A percentile compares a stretch with the other conserved stretches of the same genome.
Conservation (phyloP, 2,113 vertebrate species). For the Gymnarchus niloticus region DNA sequence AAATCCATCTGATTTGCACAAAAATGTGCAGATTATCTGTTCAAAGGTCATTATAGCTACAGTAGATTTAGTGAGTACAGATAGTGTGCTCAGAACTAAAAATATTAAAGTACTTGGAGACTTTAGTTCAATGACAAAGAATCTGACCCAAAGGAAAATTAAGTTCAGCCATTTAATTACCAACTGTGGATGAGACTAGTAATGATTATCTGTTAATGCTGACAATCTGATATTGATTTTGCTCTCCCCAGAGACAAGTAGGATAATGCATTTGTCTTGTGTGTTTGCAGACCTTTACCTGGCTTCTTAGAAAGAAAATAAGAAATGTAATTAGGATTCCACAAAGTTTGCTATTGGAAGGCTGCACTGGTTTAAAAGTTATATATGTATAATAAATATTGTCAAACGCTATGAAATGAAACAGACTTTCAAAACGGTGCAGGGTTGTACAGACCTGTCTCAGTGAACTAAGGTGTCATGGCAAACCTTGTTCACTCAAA, state of each 20-base stretch:
- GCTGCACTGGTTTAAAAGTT: slow-evolving; percentile 13
- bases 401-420: background rate
- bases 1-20: background rate
- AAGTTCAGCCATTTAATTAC: slow-evolving; percentile 54
- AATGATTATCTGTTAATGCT: slow-evolving; percentile 56
- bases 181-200: slow-evolving; percentile 38
- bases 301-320: slow-evolving; percentile 21
- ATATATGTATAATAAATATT: background rate
- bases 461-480: background rate
- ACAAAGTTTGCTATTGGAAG: slow-evolving; percentile 33
- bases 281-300: slow-evolving; percentile 29
- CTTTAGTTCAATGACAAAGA: slow-evolving; percentile 36
- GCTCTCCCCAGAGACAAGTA: slow-evolving; percentile 35
- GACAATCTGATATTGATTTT: slow-evolving; percentile 47
- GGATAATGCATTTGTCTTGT: slow-evolving; percentile 41
- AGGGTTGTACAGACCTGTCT: background rate
- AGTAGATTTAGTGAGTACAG: background rate
- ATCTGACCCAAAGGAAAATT: slow-evolving; percentile 51
- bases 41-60: background rate
- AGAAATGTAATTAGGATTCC: slow-evolving; percentile 40
- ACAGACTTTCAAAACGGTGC: background rate
- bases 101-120: slow-evolving; percentile 24
- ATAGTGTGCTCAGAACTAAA: background rate
- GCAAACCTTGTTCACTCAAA: background rate
- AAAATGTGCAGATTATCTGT: slow-evolving; percentile 1